Conservation (phyloP, 2,797 vertebrate species). For the Rachycentron canadum region DNA sequence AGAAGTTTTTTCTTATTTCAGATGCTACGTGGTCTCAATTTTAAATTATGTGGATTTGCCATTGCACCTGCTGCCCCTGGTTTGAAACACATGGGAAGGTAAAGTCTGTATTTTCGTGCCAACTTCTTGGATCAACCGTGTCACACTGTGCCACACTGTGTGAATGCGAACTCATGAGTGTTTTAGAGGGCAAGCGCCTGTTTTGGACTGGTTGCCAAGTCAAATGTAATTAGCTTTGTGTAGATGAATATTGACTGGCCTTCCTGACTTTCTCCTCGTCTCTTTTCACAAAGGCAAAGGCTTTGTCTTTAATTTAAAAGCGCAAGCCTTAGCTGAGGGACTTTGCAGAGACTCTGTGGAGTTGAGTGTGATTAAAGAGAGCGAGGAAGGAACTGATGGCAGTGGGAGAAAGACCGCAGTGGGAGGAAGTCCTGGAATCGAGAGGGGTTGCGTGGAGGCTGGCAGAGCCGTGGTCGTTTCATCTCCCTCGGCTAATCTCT, state of each 20-base stretch:
- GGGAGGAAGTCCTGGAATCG: conserved; percentile 61
- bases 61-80: background rate
- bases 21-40: background rate
- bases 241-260: conserved; percentile 59
- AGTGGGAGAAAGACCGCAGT: conserved; percentile 29
- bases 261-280: conserved; percentile 47
- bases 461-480: conserved; percentile 59
- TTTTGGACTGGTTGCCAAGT: conserved; percentile 61
- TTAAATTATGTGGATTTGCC: background rate
- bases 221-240: conserved; percentile 66
- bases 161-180: conserved; percentile 33
- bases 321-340: conserved; percentile 29
- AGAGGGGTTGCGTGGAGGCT: conserved; percentile 48
- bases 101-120: conserved; percentile 23
- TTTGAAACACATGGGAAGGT: conserved; percentile 14
- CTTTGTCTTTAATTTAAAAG: conserved; percentile 61
- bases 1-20: background rate
- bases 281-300: conserved; percentile 40
- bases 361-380: conserved; percentile 63
- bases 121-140: conserved; percentile 10
- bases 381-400: conserved; percentile 56
- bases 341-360: conserved; percentile 29
- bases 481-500: conserved; percentile 66
- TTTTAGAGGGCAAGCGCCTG: conserved; percentile 36
- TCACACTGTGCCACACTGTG: conserved; percentile 4